Base-by-base conservation (phyloP, 2,797 vertebrate genomes). In the Balearica regulorum region DNA sequence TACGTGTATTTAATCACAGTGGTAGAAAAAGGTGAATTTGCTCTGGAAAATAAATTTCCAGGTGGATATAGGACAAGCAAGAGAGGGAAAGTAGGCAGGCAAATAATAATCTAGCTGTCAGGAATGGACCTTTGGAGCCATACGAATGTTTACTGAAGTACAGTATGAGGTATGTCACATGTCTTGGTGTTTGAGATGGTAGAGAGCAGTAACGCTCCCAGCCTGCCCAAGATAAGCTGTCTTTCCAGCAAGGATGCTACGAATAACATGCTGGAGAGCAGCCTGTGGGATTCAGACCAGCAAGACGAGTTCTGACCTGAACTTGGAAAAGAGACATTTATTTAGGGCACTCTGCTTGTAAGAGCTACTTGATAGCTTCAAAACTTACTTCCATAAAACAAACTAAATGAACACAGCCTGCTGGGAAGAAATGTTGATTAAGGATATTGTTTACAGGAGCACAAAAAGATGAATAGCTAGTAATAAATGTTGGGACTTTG, bases 401-500 rank as follows among this genome's bases (percentile, higher is more conserved):
- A 92, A 93, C 83, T 82, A 95, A 95, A 97, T 91, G 86, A 78
- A 80, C 77, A 35, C 9, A 75, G 70, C 49, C 76, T 88, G 57
- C 89, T 85, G 75, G 79, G 43, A 94, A 95, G 64, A 92, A 81
- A 92, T 69, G 75, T 83, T 96, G 96, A 94, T 96, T 87, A 94
- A 94, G 65, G 72, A 57, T 69, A 39, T 92, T 94, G 91, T 94
- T 97, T 94, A 96, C 72, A 95, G 79, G 68, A 82, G 46, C 31
- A 91, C 81, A 88, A 83, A 91, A 95, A 96, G 95, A 96, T 87
- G 49, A 95, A 92, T 87, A 93, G 79, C 76, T 89, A 80, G 92
- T 95, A 96, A 97, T 94, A 96, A 95, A 92, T 19, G 21, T 72
- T 83, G 69, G 26, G 76, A 95, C 76, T 94, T 97, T 4, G 89